Base-by-base conservation (phyloP, 1,140 invertebrate genomes). In the Drosophila nebulosa region DNA sequence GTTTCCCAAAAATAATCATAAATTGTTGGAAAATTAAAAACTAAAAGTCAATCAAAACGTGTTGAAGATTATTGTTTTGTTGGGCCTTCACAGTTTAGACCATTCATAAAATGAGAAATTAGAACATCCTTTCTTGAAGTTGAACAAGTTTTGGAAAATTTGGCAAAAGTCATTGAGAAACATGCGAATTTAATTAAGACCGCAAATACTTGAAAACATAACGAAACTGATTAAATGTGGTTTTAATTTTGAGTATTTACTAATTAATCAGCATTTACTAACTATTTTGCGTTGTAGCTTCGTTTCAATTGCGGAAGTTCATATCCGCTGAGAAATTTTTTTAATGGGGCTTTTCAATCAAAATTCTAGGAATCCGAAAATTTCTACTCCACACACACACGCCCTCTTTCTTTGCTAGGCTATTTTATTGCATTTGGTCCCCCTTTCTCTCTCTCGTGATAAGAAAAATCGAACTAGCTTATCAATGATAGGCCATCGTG, bases 321-420 rank as follows among this genome's bases (percentile, higher is more conserved):
- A 32, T 30, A 16, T 55, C n/a, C 52, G 39, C 10, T 46, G 7
- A 42, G 1, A 18, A 42, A 67, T 35, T 7, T 32, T 35, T 7
- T 32, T 56, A 22, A 55, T 36, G 35, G 50, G 27, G 36, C 16
- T 50, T 69, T 69, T 71, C 52, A 51, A 24, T 50, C 9, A 24
- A 46, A 46, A 46, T 74, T 74, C 71, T 64, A 27, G 57, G 71
- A 74, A 74, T 57, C 74, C 74, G 66, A 73, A 73, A 59, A 16
- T 24, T 39, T 64, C 35, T 53, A 30, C 55, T 24, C 50, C 6
- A 18, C 2, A 26, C 4, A 58, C 56, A 67, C 71, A 74, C 71
- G 55, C 71, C 71, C 71, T 74, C 71, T 74, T 74, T 67, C 71
- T 61, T 74, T 74, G n/a, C 63, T 56, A 74, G 56, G 36, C 30